phyloP scores from a whole-genome alignment of 2,797 vertebrate genomes.

The Anas bahamensis region DNA sequence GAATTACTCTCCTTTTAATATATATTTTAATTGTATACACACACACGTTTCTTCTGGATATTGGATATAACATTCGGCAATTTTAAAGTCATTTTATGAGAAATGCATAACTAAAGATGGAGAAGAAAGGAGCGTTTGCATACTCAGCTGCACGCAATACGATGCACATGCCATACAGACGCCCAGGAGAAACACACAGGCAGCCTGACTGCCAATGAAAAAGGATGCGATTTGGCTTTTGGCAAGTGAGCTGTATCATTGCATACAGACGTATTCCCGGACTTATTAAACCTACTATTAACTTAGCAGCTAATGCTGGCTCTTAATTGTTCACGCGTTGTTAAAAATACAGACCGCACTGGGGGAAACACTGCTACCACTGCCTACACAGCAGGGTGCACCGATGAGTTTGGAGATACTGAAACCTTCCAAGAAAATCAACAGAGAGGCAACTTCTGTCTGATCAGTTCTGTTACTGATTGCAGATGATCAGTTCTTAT shows the following conservation, averaged over 20 bases:
- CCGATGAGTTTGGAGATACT: background rate
- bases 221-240: background rate
- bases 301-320: background rate
- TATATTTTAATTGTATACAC: background rate
- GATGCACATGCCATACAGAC: fast-evolving
- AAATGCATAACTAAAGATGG: background rate
- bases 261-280: background rate
- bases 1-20: background rate
- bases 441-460: background rate
- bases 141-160: background rate
- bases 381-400: background rate
- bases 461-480: background rate
- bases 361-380: background rate
- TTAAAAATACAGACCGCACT: background rate
- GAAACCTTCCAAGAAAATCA: background rate
- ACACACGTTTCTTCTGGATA: background rate
- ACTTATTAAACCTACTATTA: background rate
- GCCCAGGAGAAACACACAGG: background rate
- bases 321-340: background rate
- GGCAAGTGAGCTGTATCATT: background rate
- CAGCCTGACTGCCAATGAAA: background rate
- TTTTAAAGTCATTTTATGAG: background rate
- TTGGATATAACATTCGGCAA: background rate
- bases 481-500: background rate
- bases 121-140: background rate